Conservation (phyloP, 2,113 vertebrate genomes). For the Anolis carolinensis region DNA sequence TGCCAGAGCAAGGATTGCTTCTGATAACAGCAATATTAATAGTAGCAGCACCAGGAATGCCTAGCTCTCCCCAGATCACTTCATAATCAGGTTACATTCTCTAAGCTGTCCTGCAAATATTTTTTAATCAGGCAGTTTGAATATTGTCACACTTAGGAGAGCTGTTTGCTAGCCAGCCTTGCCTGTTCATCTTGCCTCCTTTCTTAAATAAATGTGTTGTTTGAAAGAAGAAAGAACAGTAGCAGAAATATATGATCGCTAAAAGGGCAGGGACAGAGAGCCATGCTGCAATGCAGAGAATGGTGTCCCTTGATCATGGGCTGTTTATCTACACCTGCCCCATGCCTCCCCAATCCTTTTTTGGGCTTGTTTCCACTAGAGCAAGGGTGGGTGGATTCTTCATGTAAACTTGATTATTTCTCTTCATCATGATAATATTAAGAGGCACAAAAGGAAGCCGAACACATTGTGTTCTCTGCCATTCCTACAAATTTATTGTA, state of each 20-base stretch:
- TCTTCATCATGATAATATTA: too few species aligned
- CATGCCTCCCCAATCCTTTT: too few species aligned
- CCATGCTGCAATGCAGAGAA: too few species aligned
- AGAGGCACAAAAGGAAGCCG: too few species aligned
- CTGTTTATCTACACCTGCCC: too few species aligned
- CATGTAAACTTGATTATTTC: too few species aligned
- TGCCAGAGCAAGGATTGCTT: slow-evolving; percentile 24
- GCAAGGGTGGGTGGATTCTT: too few species aligned
- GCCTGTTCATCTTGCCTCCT: not conserved
- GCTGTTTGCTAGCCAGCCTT: not conserved
- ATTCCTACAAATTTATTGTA: too few species aligned
- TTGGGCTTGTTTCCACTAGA: too few species aligned
- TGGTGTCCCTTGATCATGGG: too few species aligned
- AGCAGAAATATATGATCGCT: not conserved
- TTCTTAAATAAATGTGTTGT: not conserved
- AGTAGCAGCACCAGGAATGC: not conserved
- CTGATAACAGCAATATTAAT: not conserved
- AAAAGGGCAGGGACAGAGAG: not conserved
- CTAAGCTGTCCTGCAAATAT: not conserved
- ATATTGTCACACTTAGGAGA: not conserved
- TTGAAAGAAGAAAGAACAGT: not conserved
- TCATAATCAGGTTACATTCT: not conserved
- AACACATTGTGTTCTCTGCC: too few species aligned
- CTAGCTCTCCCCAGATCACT: not conserved
- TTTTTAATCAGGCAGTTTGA: not conserved